Evolutionary conservation across 1,140 invertebrate genomes (phyloP).

Genomic region (Mercenaria mercenaria): DNA sequence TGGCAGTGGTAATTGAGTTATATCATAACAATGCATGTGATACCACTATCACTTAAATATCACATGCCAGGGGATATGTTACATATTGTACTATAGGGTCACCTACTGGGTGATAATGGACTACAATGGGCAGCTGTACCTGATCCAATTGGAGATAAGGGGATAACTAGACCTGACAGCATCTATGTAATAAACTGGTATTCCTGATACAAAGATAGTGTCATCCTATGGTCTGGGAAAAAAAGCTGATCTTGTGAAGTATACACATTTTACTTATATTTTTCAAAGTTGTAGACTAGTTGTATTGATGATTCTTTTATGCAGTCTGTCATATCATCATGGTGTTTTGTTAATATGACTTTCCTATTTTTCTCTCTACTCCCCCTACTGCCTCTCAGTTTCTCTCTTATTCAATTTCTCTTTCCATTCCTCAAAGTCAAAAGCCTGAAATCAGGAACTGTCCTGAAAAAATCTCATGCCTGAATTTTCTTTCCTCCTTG

Average conservation of each 20-base stretch:
- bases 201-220: conserved; percentile 11
- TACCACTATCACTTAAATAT: conserved; percentile 5
- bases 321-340: too few species aligned
- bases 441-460: too few species aligned
- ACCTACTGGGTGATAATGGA: conserved; percentile 30
- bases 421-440: too few species aligned
- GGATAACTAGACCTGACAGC: conserved; percentile 14
- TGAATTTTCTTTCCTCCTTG: too few species aligned
- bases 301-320: too few species aligned
- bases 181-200: conserved; percentile 2
- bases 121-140: conserved; percentile 1
- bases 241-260: not conserved
- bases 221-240: conserved; percentile 2
- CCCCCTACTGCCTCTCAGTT: too few species aligned
- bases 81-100: not conserved
- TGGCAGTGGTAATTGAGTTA: conserved; percentile 23
- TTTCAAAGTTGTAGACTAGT: too few species aligned
- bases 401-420: too few species aligned
- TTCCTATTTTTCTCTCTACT: too few species aligned
- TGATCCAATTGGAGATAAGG: not conserved
- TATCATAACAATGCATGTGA: conserved; percentile 33
- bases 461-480: too few species aligned
- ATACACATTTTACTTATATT: too few species aligned
- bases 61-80: conserved; percentile 14
- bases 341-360: too few species aligned